Conservation (phyloP, 2,888 invertebrate genomes). For the Yponomeuta evonymella region DNA sequence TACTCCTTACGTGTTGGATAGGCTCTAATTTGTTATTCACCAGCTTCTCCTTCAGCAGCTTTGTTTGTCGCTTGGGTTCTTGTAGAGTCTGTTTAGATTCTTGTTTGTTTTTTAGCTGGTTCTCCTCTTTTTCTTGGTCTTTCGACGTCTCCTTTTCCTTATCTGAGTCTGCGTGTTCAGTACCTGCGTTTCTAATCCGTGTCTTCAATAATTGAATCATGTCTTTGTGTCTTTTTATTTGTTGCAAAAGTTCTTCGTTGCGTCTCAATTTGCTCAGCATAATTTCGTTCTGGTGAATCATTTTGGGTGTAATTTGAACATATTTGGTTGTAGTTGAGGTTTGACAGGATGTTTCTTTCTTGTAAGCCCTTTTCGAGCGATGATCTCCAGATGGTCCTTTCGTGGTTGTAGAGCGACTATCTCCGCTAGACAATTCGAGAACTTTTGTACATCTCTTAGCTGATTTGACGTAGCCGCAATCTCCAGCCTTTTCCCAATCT, state of each 20-base stretch:
- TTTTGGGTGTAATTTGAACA: not conserved
- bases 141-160: not conserved
- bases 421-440: not conserved
- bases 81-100: no score
- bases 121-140: not conserved
- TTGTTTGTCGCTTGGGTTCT: not conserved
- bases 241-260: conserved; percentile 1
- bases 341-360: not conserved
- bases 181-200: not conserved
- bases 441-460: not conserved
- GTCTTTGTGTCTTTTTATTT: not conserved
- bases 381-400: not conserved
- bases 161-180: no score
- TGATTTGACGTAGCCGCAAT: not conserved
- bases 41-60: not conserved
- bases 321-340: not conserved
- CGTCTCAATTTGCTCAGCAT: not conserved
- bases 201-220: not conserved
- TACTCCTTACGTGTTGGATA: not conserved
- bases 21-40: not conserved
- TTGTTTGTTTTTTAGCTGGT: not conserved
- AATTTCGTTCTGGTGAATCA: not conserved
- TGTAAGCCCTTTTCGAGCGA: not conserved
- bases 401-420: not conserved
- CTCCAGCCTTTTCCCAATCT: not conserved